A percentile compares a stretch with the other conserved stretches of the same genome.
These are phyloP conservation scores for Neosalanx taihuensis DNA, from an alignment of 2,797 vertebrate species.

Conservation along the genomic window DNA sequence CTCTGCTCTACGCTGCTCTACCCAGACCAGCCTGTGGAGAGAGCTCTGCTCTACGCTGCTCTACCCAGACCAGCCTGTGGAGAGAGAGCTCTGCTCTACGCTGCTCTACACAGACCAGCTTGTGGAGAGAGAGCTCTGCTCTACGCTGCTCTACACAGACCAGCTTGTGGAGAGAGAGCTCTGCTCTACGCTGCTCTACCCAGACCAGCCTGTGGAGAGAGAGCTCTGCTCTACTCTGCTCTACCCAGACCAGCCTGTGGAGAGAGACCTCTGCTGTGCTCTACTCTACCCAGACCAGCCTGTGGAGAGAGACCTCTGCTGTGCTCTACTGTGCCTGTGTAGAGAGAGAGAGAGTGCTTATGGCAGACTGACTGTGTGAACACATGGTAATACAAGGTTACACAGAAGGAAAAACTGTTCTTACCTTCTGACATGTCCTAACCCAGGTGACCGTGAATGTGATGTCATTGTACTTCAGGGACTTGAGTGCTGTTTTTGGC, in stretches of 20 bases:
- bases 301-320: too few species aligned
- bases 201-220: slow-evolving; percentile 26
- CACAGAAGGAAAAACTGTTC: slow-evolving; percentile 32
- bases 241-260: slow-evolving; percentile 43
- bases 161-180: slow-evolving; percentile 54
- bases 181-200: too few species aligned
- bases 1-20: not conserved
- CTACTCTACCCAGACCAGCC: too few species aligned
- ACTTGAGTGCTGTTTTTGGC: slow-evolving; percentile 62
- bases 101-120: slow-evolving; percentile 12
- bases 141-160: too few species aligned
- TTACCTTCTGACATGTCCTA: slow-evolving; percentile 55
- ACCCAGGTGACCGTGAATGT: slow-evolving; percentile 77
- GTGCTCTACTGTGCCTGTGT: not conserved
- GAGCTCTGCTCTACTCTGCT: slow-evolving; percentile 52
- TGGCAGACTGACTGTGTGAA: slow-evolving; percentile 15
- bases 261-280: slow-evolving; percentile 18
- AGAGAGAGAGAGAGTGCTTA: not conserved
- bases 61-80: not conserved
- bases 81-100: slow-evolving; percentile 7
- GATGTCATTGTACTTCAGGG: slow-evolving; percentile 75
- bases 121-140: not conserved
- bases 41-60: not conserved
- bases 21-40: too few species aligned
- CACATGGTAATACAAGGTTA: slow-evolving; percentile 20